These are phyloP conservation scores for Ploceus nigricollis DNA, from an alignment of 2,113 vertebrate genomes.

Conservation along the genomic window DNA sequence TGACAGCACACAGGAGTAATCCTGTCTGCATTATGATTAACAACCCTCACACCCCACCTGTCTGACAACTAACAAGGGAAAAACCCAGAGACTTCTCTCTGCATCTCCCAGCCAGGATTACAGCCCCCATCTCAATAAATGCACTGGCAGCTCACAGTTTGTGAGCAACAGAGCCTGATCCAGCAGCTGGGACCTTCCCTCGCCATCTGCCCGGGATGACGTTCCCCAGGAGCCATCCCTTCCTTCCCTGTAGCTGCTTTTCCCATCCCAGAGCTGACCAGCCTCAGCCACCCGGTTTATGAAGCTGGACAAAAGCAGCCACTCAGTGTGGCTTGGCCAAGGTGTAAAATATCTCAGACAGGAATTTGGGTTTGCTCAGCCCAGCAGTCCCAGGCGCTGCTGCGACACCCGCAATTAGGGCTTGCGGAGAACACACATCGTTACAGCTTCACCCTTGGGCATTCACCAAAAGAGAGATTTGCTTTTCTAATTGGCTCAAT, in stretches of 20 bases:
- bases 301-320: background rate
- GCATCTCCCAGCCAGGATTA: background rate
- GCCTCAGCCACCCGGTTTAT: background rate
- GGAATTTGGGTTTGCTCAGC: conserved; percentile 25
- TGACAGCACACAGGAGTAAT: background rate
- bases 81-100: background rate
- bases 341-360: background rate
- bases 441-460: conserved; percentile 17
- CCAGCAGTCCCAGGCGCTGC: background rate
- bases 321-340: background rate
- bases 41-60: background rate
- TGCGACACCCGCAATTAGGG: background rate
- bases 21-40: background rate
- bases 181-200: background rate
- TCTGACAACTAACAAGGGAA: background rate
- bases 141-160: background rate
- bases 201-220: rapidly evolving
- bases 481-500: conserved; percentile 55
- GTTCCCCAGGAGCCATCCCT: background rate
- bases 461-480: conserved; percentile 32
- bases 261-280: background rate
- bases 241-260: background rate
- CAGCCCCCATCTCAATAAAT: background rate
- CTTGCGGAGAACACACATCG: background rate
- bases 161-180: background rate